A percentile compares a stretch with the other conserved stretches of the same genome.
phyloP scores from a whole-genome alignment of 1,140 invertebrate genomes.

The Trachelipus rathkii region DNA sequence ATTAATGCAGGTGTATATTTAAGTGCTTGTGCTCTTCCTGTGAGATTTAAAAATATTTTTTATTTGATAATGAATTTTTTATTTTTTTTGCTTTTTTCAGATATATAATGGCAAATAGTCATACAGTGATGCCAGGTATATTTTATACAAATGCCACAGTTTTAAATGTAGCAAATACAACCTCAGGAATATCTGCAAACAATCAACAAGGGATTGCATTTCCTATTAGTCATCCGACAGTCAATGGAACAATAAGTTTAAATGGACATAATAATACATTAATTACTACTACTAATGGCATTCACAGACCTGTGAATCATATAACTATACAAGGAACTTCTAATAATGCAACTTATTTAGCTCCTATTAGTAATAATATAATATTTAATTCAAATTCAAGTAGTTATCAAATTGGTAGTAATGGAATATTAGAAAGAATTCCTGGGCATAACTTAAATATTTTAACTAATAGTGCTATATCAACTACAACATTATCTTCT shows the following conservation, averaged over 20 bases:
- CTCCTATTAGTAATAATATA: background rate
- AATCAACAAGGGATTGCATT: constrained; percentile 6
- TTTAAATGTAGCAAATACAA: constrained; percentile 4
- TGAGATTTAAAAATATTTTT: no score
- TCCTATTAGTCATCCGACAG: background rate
- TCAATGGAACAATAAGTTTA: background rate
- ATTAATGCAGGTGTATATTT: no score
- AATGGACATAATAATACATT: background rate
- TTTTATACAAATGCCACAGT: background rate
- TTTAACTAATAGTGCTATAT: background rate
- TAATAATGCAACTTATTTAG: background rate
- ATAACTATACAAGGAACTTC: background rate
- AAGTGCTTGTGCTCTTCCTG: no score
- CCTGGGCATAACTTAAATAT: background rate
- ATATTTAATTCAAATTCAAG: background rate
- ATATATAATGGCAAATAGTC: constrained; percentile 2
- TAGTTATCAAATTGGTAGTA: background rate
- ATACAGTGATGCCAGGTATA: constrained; percentile 7
- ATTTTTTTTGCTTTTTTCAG: background rate
- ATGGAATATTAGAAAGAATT: background rate
- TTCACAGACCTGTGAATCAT: background rate
- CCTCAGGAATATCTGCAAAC: constrained; percentile 7
- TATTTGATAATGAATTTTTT: no score
- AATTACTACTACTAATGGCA: constrained; percentile 2
- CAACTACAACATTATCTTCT: background rate